Conservation (phyloP, 2,113 vertebrate genomes). For the cattle (Bos taurus) region ARS-UCD2.0 NC_037333.1:29554501-29555000, state of each 20-base stretch:
- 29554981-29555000: neutral
- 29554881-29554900: neutral
- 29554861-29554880: neutral
- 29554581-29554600: neutral
- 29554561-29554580: neutral
- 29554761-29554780: neutral
- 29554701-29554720: neutral
- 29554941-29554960: neutral
- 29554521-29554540: neutral
- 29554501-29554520: neutral
- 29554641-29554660: neutral
- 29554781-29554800: neutral
- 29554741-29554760: neutral
- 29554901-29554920: neutral
- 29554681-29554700: neutral
- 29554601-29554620: neutral
- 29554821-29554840: neutral
- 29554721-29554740: neutral
- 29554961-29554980: neutral
- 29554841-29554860: neutral
- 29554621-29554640: neutral
- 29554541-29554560: neutral
- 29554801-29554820: neutral
- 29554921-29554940: neutral
- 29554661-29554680: neutral